phyloP scores from a whole-genome alignment of 2,113 vertebrate genomes.

The Hydropotes inermis region DNA sequence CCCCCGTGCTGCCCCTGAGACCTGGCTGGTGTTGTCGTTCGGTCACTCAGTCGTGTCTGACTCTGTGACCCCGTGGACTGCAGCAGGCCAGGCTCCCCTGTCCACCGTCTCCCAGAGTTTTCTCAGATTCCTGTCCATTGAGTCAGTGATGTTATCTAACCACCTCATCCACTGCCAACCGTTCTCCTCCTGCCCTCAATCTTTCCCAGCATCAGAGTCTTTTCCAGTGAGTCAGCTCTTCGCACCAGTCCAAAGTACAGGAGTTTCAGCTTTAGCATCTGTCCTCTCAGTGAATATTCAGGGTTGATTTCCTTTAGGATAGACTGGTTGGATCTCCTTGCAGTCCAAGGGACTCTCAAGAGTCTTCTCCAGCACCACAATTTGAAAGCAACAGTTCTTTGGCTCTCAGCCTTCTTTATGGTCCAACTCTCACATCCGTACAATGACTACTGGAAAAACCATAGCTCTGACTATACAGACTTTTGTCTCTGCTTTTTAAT shows the following conservation, averaged over 20 bases:
- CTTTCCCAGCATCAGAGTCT: background rate
- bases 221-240: background rate
- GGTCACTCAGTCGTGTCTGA: accelerated
- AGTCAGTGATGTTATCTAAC: background rate
- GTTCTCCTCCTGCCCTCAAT: background rate
- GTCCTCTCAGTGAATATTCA: background rate
- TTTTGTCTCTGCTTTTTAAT: background rate
- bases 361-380: background rate
- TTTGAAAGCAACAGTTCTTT: background rate
- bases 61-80: background rate
- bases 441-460: background rate
- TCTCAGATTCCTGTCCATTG: background rate
- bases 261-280: background rate
- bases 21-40: background rate
- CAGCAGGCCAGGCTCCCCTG: background rate
- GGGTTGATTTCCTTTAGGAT: background rate
- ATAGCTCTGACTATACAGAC: background rate
- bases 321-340: background rate
- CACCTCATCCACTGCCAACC: background rate
- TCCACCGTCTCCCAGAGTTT: background rate
- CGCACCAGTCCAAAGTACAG: background rate
- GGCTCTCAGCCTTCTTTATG: background rate
- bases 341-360: background rate
- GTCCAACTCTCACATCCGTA: background rate
- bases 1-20: background rate